A percentile compares a stretch with the other conserved stretches of the same genome.
These are phyloP conservation scores for Drosophila aldrichi DNA, from an alignment of 2,888 invertebrate species.

Conservation along the genomic window DNA sequence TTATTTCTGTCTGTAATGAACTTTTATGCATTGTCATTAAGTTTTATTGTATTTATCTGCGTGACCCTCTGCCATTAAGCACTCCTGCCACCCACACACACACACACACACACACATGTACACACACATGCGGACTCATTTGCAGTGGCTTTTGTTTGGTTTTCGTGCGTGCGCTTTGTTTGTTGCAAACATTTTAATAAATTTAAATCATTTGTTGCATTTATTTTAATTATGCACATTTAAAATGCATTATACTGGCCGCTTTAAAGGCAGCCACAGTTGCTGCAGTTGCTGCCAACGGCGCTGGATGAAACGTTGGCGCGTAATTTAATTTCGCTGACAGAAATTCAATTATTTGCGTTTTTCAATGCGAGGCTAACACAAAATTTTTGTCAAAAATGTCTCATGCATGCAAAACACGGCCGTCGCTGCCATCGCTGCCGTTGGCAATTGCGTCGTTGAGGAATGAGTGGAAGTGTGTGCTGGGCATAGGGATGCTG, in stretches of 20 bases:
- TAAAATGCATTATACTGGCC: slow-evolving; percentile 68
- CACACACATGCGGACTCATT: neutral
- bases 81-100: neutral
- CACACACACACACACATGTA: neutral
- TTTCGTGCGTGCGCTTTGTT: slow-evolving; percentile 16
- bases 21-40: slow-evolving; percentile 79
- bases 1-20: slow-evolving; percentile 70
- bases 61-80: slow-evolving; percentile 1
- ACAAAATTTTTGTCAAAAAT: slow-evolving; percentile 63
- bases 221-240: slow-evolving; percentile 77
- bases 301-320: slow-evolving; percentile 27
- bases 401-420: slow-evolving; percentile 64
- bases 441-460: slow-evolving; percentile 38
- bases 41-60: slow-evolving; percentile 73
- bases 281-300: neutral
- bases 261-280: slow-evolving; percentile 36
- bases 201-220: slow-evolving; percentile 80
- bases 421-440: slow-evolving; percentile 17
- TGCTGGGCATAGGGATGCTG: neutral
- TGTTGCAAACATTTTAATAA: slow-evolving; percentile 72
- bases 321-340: slow-evolving; percentile 67
- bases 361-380: slow-evolving; percentile 58
- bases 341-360: slow-evolving; percentile 75
- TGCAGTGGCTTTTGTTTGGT: slow-evolving; percentile 36
- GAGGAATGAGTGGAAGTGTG: slow-evolving; percentile 3